phyloP scores from a whole-genome alignment of 1,140 invertebrate genomes.

The Eurosta solidaginis region DNA sequence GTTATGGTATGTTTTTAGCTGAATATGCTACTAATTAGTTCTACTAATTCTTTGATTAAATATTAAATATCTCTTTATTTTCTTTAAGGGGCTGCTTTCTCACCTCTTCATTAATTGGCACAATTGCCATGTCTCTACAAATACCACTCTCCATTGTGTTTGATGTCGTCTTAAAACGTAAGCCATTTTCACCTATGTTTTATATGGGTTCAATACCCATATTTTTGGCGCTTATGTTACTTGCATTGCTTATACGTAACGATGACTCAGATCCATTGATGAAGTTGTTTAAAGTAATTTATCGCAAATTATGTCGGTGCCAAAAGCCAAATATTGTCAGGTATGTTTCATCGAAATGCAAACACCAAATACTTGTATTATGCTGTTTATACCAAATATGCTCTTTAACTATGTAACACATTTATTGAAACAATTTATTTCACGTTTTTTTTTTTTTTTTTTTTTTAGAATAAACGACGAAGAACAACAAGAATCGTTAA shows the following conservation, averaged over 20 bases:
- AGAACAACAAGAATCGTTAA: slow-evolving; percentile 76
- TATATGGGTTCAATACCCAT: slow-evolving; percentile 81
- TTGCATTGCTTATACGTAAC: slow-evolving; percentile 77
- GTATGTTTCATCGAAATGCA: slow-evolving; percentile 49
- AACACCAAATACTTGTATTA: slow-evolving; percentile 40
- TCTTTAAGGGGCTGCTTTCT: slow-evolving; percentile 82
- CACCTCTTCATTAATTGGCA: slow-evolving; percentile 85
- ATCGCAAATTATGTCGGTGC: slow-evolving; percentile 64
- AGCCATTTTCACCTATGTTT: slow-evolving; percentile 75
- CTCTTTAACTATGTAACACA: slow-evolving; percentile 23
- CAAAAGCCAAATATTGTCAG: slow-evolving; percentile 62
- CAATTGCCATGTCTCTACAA: slow-evolving; percentile 79
- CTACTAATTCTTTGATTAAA: background rate
- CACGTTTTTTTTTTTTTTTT: slow-evolving; percentile 14
- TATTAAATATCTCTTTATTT: slow-evolving; percentile 43
- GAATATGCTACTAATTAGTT: background rate
- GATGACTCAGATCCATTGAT: slow-evolving; percentile 85
- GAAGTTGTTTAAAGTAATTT: slow-evolving; percentile 67
- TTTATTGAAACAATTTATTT: too few relatives aligned
- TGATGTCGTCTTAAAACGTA: slow-evolving; percentile 76
- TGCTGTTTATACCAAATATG: slow-evolving; percentile 28
- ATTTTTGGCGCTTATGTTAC: slow-evolving; percentile 76
- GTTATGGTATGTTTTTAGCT: slow-evolving; percentile 81
- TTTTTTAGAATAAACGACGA: slow-evolving; percentile 70
- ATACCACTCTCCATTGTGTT: slow-evolving; percentile 85